Base-by-base conservation (phyloP, 2,888 invertebrate genomes). In the Cyclophora punctaria region DNA sequence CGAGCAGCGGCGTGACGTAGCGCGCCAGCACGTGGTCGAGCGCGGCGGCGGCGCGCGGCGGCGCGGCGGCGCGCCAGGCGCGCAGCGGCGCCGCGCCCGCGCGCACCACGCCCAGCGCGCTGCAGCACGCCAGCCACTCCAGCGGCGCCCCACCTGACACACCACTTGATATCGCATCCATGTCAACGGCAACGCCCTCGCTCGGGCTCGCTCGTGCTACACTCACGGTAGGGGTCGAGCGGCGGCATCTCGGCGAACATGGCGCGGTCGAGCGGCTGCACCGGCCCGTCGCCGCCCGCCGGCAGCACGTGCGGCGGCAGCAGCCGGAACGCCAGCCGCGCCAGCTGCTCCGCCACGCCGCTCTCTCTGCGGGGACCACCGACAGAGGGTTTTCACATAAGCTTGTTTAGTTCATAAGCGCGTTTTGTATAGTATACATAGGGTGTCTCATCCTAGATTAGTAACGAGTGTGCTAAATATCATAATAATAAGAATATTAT, bases 81-180 rank as follows among this genome's bases (percentile, higher is more conserved):
- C 52, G 60, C 48, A 53, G 55, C 34, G 62, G 66, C 40, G 89
- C 86, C 90, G 91, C 92, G 93, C 95, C 96, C 94, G 96, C 74
- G 92, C 48, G 95, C 90, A n/a, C 66, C 93, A 67, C 93, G 47
- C 95, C 90, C 33, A 94, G 93, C n/a, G 34, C 64, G 34, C 64
- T 95, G 89, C 35, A 93, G 93, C 40, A 94, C 94, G 59, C 62
- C 64, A 50, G 60, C 57, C 50, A 65, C 70, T 46, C 67, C 64
- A 51, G 69, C 47, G 93, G 66, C 40, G 89, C 86, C 90, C 91
- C 92, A 93, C 95, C 96, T 94, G 96, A n/a, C 74, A 92, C 48
- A 95, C 90, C 66, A 93, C n/a, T 94, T 93, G 34, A 63, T 95
- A 89, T 35, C 93, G 93, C 40, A 94, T 94, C 58, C 64, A 50